Conservation (phyloP, 2,113 vertebrate genomes). For the Pandion haliaetus region DNA sequence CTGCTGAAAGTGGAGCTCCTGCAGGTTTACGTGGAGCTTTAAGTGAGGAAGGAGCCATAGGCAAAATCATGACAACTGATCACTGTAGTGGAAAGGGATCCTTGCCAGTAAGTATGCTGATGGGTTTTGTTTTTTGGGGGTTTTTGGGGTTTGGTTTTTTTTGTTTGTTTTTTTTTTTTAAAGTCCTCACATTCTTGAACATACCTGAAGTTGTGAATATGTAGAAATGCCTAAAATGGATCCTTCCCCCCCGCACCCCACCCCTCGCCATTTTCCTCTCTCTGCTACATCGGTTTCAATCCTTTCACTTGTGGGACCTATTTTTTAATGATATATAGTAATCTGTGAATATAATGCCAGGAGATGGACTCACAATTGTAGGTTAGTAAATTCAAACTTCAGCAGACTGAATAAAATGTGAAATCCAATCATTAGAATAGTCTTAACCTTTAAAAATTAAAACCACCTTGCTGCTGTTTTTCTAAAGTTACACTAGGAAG, state of each 20-base stretch:
- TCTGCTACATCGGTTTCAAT: not conserved
- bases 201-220: not conserved
- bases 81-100: slow-evolving; percentile 51
- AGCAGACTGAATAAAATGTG: not conserved
- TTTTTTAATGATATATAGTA: not conserved
- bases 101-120: slow-evolving; percentile 69
- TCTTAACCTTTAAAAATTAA: not conserved
- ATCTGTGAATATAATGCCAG: not conserved
- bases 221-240: not conserved
- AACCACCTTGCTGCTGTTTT: not conserved
- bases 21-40: not conserved
- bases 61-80: slow-evolving; percentile 19
- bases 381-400: not conserved
- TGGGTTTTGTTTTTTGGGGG: not conserved
- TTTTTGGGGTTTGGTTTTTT: too few relatives aligned
- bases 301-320: not conserved
- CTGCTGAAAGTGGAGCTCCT: slow-evolving; percentile 44
- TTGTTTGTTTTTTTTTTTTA: not conserved
- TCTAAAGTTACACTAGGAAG: not conserved
- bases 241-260: fast-evolving
- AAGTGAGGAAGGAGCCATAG: slow-evolving; percentile 61
- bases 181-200: not conserved
- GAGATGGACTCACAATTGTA: not conserved
- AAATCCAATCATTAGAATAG: not conserved
- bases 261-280: not conserved